Conservation (phyloP, 2,888 invertebrate species). For the Elmis aenea region DNA sequence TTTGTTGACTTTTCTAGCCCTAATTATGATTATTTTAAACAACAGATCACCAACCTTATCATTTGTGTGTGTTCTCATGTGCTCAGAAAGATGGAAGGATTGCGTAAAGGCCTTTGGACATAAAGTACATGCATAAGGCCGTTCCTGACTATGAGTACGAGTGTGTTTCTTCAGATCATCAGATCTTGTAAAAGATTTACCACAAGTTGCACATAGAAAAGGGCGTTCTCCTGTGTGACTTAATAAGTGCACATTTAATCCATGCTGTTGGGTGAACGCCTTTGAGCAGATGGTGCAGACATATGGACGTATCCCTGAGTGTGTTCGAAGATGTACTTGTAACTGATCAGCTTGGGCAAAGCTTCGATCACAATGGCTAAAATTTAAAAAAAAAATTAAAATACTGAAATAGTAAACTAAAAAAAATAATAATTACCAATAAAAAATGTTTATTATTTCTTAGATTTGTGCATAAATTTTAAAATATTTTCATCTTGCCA, state of each 20-base stretch:
- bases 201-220: conserved; percentile 32
- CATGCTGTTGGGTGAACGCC: conserved; percentile 35
- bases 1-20: no score
- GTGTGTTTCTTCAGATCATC: conserved; percentile 34
- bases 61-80: conserved; percentile 22
- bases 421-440: neutral
- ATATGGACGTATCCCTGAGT: conserved; percentile 31
- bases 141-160: conserved; percentile 32
- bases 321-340: conserved; percentile 29
- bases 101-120: conserved; percentile 28
- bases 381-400: conserved; percentile 2
- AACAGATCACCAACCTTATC: no score
- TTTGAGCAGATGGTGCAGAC: conserved; percentile 35
- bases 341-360: conserved; percentile 31
- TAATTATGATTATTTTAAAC: no score
- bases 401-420: conserved; percentile 2
- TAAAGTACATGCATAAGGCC: conserved; percentile 31
- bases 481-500: no score
- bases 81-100: conserved; percentile 27
- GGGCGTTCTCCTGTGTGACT: conserved; percentile 37
- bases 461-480: no score
- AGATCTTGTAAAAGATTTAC: conserved; percentile 33
- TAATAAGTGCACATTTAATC: conserved; percentile 34
- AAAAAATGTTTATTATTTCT: no score
- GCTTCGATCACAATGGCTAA: conserved; percentile 27